phyloP scores from a whole-genome alignment of 2,113 vertebrate species.

The Xenotilapia caudafasciata region DNA sequence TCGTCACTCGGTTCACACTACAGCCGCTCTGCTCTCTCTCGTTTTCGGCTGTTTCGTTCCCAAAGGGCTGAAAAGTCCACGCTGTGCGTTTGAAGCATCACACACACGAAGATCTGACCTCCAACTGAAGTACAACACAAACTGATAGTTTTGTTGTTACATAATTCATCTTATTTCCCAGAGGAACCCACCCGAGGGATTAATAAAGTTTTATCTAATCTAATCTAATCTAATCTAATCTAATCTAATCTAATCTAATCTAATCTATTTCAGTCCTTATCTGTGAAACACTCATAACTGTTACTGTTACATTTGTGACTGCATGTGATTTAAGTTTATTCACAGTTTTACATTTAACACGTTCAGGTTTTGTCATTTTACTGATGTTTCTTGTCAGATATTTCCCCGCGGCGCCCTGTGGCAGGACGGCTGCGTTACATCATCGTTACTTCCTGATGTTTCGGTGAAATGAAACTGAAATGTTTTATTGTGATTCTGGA shows the following conservation, averaged over 20 bases:
- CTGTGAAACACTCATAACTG: not conserved
- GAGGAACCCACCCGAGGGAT: too few relatives aligned
- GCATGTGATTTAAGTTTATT: not conserved
- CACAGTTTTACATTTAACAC: not conserved
- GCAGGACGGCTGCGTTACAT: not conserved
- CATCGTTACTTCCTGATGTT: not conserved
- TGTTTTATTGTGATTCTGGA: not conserved
- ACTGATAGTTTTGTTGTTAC: not conserved
- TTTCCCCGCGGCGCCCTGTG: not conserved
- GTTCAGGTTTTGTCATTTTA: not conserved
- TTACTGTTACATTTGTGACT: not conserved
- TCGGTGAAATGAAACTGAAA: not conserved
- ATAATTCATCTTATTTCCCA: not conserved
- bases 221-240: too few relatives aligned
- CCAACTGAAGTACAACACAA: not conserved
- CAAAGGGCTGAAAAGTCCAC: rapidly evolving
- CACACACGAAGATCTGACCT: not conserved
- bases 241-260: too few relatives aligned
- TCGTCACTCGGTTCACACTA: not conserved
- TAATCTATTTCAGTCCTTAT: not conserved
- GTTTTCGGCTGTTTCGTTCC: not conserved
- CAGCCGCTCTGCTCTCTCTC: not conserved
- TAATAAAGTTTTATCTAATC: too few relatives aligned
- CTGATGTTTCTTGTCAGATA: not conserved
- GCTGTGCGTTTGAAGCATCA: not conserved